Percentiles rank a stretch among this genome's conserved stretches.
Conservation (phyloP, 2,797 vertebrate species). For the Pipistrellus pygmaeus region DNA sequence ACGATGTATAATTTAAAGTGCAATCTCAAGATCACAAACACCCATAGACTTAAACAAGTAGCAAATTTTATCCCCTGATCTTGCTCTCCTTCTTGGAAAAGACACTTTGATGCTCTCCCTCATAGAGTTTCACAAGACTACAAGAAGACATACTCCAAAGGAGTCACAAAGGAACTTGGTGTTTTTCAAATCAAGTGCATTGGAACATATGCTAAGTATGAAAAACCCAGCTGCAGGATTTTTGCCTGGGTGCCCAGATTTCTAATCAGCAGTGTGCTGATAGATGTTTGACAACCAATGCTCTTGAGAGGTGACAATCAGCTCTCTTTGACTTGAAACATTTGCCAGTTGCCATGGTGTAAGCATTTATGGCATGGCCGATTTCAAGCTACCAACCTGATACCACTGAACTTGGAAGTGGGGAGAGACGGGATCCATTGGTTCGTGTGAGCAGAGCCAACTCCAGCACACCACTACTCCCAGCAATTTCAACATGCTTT, state of each 20-base stretch:
- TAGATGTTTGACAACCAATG: neutral
- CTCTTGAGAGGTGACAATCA: neutral
- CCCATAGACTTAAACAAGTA: slow-evolving; percentile 77
- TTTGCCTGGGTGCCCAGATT: neutral
- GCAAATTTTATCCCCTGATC: slow-evolving; percentile 70
- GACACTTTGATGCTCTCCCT: slow-evolving; percentile 59
- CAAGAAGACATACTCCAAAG: slow-evolving; percentile 6
- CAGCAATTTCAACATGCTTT: neutral
- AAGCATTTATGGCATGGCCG: neutral
- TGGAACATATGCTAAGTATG: neutral
- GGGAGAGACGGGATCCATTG: neutral
- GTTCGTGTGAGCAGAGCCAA: neutral
- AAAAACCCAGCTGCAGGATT: neutral
- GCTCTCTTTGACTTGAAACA: neutral
- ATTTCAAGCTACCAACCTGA: neutral
- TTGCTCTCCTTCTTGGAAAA: slow-evolving; percentile 46
- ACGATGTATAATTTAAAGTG: slow-evolving; percentile 84
- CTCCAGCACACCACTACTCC: fast-evolving
- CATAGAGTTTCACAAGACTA: slow-evolving; percentile 26
- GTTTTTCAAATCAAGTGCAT: neutral
- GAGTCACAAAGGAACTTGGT: neutral
- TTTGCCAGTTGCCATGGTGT: neutral
- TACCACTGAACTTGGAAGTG: neutral
- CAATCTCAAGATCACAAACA: slow-evolving; percentile 74
- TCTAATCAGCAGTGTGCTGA: neutral